phyloP scores from a whole-genome alignment of 2,888 invertebrate genomes.

The Pecten maximus region DNA sequence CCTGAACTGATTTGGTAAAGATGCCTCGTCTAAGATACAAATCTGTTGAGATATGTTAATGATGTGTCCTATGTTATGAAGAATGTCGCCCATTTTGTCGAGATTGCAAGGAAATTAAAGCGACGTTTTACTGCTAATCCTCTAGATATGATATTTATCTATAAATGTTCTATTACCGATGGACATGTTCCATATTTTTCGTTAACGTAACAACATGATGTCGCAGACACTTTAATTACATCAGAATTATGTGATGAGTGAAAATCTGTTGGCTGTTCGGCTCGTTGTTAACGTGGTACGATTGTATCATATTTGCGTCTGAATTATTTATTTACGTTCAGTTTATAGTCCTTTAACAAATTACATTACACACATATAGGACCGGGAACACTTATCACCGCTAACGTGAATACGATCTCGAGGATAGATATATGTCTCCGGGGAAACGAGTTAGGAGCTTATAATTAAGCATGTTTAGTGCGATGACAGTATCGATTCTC shows the following conservation, averaged over 20 bases:
- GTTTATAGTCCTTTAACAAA: conserved; percentile 13
- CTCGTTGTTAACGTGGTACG: not conserved
- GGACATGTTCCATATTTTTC: not conserved
- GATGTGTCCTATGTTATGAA: not conserved
- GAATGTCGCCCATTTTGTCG: not conserved
- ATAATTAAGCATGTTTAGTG: not conserved
- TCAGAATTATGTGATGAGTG: not conserved
- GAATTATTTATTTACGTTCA: not conserved
- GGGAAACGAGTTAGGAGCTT: not conserved
- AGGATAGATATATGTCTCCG: not conserved
- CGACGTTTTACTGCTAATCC: not conserved
- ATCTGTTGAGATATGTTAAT: not conserved
- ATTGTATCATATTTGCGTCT: conserved; percentile 5
- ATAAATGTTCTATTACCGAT: not conserved
- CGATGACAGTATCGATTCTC: conserved; percentile 1
- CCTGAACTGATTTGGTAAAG: not conserved
- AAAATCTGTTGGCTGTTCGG: not conserved
- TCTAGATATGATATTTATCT: not conserved
- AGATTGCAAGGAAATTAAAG: not conserved
- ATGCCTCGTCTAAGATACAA: not conserved
- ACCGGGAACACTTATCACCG: not conserved
- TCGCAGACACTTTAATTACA: not conserved
- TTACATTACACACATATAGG: not conserved
- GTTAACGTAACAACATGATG: not conserved
- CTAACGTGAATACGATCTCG: not conserved